A percentile compares a stretch with the other conserved stretches of the same genome.
Conservation (phyloP, 2,113 vertebrate species). For the Oryctolagus cuniculus region DNA sequence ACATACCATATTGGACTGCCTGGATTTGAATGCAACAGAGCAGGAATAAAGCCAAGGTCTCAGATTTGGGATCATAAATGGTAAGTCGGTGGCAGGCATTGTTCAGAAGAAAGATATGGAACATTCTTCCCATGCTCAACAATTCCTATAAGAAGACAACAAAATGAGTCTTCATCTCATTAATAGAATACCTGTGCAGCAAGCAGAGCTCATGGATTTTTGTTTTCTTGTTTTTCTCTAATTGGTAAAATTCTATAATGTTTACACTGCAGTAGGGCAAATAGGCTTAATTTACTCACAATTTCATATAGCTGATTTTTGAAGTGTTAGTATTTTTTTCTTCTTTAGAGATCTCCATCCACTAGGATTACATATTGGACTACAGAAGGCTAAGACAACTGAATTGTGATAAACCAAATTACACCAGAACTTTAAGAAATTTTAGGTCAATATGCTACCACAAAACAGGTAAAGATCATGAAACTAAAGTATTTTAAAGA, state of each 20-base stretch:
- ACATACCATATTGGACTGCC: too few relatives aligned
- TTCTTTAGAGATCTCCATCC: background rate
- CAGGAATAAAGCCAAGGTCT: background rate
- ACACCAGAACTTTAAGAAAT: background rate
- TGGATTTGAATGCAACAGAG: background rate
- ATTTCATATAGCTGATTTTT: background rate
- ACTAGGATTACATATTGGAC: too few relatives aligned
- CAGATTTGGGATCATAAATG: background rate
- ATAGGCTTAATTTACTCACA: background rate
- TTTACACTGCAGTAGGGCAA: background rate
- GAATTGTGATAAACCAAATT: background rate
- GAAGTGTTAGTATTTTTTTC: background rate
- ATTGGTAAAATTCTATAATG: constrained; percentile 26
- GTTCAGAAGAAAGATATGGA: background rate
- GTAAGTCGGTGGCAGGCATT: background rate
- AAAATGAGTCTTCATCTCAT: background rate
- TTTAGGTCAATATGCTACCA: background rate
- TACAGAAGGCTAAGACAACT: background rate
- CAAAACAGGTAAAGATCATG: background rate
- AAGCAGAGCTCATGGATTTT: background rate
- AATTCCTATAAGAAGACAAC: background rate
- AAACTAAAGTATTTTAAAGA: constrained; percentile 38
- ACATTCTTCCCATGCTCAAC: background rate
- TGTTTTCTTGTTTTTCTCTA: background rate
- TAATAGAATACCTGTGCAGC: background rate